Conservation (phyloP, 2,113 vertebrate species). For the Trematocara macrostoma region DNA sequence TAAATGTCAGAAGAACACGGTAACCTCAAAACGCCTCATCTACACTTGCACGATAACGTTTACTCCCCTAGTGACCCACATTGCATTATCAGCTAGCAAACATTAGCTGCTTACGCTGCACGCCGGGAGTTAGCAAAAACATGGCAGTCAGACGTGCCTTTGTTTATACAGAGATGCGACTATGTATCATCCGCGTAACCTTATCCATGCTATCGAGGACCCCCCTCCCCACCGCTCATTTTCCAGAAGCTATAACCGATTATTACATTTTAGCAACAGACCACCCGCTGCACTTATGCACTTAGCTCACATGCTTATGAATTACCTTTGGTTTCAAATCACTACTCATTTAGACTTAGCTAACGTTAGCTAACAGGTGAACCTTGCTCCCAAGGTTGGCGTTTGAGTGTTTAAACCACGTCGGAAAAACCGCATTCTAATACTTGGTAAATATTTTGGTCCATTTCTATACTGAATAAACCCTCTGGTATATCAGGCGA, state of each 20-base stretch:
- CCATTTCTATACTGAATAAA: accelerated
- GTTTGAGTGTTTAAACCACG: background rate
- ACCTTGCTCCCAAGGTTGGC: accelerated
- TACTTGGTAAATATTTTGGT: accelerated
- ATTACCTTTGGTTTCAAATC: background rate
- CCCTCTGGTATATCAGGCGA: accelerated
- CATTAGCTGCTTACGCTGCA: background rate
- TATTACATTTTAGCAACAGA: background rate
- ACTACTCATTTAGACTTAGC: background rate
- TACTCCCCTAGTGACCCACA: constrained; percentile 46
- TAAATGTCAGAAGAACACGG: background rate
- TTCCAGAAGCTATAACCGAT: background rate
- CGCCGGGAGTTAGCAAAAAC: background rate
- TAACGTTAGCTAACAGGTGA: background rate
- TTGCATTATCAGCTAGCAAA: constrained; percentile 36
- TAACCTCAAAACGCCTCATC: background rate
- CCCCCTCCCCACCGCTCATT: background rate
- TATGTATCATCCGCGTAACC: background rate
- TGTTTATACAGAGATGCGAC: background rate
- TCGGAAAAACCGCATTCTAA: background rate
- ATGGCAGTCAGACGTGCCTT: background rate
- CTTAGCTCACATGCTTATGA: background rate
- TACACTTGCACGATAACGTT: background rate
- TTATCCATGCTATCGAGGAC: background rate
- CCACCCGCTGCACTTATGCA: background rate